Evolutionary conservation across 2,797 vertebrate genomes (phyloP), one percentile per base, ranked within the genome.

Genomic region (Triplophysa bombifrons): DNA sequence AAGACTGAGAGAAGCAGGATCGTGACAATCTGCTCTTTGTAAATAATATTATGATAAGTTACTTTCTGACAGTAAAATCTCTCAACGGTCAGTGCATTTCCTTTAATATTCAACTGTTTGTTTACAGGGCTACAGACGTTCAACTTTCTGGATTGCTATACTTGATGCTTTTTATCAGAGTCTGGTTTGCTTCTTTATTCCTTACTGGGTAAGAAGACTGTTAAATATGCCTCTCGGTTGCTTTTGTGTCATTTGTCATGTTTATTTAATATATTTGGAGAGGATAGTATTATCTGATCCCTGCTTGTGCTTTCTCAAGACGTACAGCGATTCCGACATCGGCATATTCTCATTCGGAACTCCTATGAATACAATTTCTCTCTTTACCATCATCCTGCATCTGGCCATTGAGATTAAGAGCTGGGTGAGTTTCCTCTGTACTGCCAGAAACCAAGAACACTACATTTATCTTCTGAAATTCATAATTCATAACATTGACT

Each of bases 131-230:
- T 99, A 98, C 85, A 96, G 90, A n/a, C 87, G 87, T 30, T 83
- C 84, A 27, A 92, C 91, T 0, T 99, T 99, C 88, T 95, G 94
- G 94, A 68, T 96, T 58, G 91, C 94, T 34, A 94, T 99, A 65
- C 53, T 94, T 4, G 98, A 99, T 81, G 97, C 96, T 5, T 96
- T 98, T 91, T 98, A 98, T 85, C 98, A 99, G 88, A 98, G 97
- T 84, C 94, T 99, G 19, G 27, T 96, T 84, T 97, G 95, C 85
- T 99, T 99, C 92, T 98, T 98, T 80, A 86, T 99, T 38, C 97
- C 97, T 5, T 98, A 98, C 86, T 90, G 94, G 88, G 97, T 99
- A 92, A 84, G 80, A 74, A n/a, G 10, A 53, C 51, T 1, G 51
- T 19, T 53, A 53, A 4, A 13, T 58, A 27, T 50, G 41, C 58